Percentiles rank a stretch among this genome's conserved stretches.
These are phyloP conservation scores for Acanthoscelides obtectus DNA, from an alignment of 2,888 invertebrate species.

Conservation along the genomic window DNA sequence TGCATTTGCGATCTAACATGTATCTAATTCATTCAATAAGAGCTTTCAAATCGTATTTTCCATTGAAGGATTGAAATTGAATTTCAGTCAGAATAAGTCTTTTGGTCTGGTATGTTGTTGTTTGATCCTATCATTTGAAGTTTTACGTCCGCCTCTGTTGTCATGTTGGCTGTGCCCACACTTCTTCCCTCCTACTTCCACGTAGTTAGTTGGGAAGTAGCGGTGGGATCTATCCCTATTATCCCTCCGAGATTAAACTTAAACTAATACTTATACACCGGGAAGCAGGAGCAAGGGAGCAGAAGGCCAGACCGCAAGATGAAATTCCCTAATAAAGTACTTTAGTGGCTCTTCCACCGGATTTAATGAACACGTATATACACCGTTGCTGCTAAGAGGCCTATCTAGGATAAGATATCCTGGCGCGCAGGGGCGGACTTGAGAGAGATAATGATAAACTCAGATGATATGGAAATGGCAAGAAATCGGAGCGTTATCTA, in stretches of 20 bases:
- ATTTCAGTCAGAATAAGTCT: no score
- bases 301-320: constrained; percentile 15
- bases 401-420: background rate
- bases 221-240: background rate
- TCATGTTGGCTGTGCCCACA: background rate
- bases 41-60: no score
- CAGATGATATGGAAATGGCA: no score
- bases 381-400: background rate
- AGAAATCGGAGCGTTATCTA: no score
- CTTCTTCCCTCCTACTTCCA: background rate
- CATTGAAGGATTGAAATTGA: no score
- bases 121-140: no score
- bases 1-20: no score
- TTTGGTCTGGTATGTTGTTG: no score
- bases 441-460: no score
- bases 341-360: constrained; percentile 8
- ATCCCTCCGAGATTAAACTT: background rate
- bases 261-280: background rate
- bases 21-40: no score
- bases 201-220: background rate
- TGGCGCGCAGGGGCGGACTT: background rate
- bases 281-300: background rate
- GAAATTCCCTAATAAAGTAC: constrained; percentile 24
- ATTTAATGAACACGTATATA: background rate
- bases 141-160: no score